Base-by-base conservation (phyloP, 1,140 invertebrate genomes). In the Littorina saxatilis region DNA sequence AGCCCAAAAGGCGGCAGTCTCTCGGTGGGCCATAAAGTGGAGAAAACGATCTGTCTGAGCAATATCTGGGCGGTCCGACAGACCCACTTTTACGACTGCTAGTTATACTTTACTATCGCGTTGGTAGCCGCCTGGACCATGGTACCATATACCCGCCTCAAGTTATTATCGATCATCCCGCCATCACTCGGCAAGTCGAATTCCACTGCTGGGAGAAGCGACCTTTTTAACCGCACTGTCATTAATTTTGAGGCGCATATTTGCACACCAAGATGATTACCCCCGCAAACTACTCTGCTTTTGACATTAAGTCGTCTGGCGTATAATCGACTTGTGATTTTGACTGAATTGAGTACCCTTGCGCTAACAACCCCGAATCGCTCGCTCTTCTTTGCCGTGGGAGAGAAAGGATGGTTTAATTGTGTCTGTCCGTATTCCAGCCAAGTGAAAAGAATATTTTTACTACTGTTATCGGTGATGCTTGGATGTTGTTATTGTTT, bases 201-300 rank as follows among this genome's bases (percentile, higher is more conserved):
- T 63, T 29, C 5, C 32, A 29, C 13, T 27, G 61, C 27, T 27
- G 61, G 29, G 61, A 29, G 61, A 32, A 27, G n/a, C 32, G 61
- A 29, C 61, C 61, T 63, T 63, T 63, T 63, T 63, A 63, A 63
- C 61, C 61, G 29, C 61, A 32, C 27, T 63, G 61, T 32, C 61
- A 63, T 63, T 32, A 63, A 63, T 63, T 63, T 63, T 63, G 29
- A 63, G 61, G 61, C 61, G 61, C 61, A 63, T 63, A 63, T 63
- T 63, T 63, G 32, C 61, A 63, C 61, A 63, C 5, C 27, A 11
- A 32, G n/a, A 32, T 27, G 61, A 63, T 63, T 63, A 29, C 4
- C 61, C 61, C 61, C 13, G 23, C n/a, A 23, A 63, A 63, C 7
- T 1, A 11, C 23, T 63, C 23, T 23, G 27, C 11, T 11, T 32